Evolutionary conservation across 2,797 vertebrate genomes (phyloP), one percentile per base, ranked within the genome.

Genomic region (Erethizon dorsatum): DNA sequence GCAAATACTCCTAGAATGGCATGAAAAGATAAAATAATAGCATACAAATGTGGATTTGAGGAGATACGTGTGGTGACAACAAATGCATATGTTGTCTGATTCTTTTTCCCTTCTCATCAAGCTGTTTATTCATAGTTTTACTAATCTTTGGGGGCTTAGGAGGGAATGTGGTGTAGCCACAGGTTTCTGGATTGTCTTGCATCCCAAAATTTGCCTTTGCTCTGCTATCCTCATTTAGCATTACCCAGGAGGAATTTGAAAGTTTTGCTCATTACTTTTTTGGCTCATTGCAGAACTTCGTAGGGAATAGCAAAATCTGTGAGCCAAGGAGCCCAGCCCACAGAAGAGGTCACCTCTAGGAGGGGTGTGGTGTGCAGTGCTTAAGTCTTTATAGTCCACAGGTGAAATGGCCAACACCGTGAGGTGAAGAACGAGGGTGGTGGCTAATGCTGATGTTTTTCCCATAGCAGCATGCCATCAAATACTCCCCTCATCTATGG

Each of bases 191-290:
- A 89, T 83, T 93, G 95, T 77, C 65, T 92, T 88, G 20, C 12
- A 57, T 28, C 37, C 50, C 41, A 3, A 22, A 0, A 61, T 24
- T 86, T 52, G 67, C 80, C 82, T 98, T 73, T 13, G 7, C 28
- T 97, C 94, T 97, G 94, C 4, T 95, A 57, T 96, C 22, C 67
- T 97, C 52, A 14, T 94, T 96, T 90, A 97, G 61, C 57, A 59
- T 95, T 88, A 97, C 63, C 6, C 47, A 84, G 71, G 37, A 96
- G 65, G 37, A 73, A 93, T 85, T 94, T 88, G 82, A 86, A 80
- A 90, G 89, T 85, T 85, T 20, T 92, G 52, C 7, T 11, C 69
- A 24, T 95, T 97, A 52, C 11, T 56, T 90, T 98, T 97, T 98
- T 98, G 95, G 90, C 92, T 95, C 87, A 50, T 89, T 52, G 9